phyloP scores from a whole-genome alignment of 2,888 invertebrate genomes.

The Tetragnatha montana region DNA sequence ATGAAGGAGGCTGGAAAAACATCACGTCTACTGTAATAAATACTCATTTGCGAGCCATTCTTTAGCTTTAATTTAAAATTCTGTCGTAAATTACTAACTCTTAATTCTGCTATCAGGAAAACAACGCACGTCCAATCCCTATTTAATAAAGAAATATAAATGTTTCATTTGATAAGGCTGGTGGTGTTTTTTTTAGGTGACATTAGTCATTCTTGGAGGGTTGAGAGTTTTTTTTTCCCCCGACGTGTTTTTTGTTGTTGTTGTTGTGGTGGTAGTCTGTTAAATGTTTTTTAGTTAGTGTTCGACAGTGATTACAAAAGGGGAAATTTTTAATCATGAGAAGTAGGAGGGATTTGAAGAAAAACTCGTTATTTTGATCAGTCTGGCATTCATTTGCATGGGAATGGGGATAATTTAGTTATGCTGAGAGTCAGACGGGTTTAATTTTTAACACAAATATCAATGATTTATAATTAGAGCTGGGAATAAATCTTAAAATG shows the following conservation, averaged over 20 bases:
- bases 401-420: not conserved
- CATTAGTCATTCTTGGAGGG: slow-evolving; percentile 3
- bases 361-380: not conserved
- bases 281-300: not conserved
- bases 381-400: not conserved
- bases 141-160: slow-evolving; percentile 46
- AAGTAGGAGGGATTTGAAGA: not conserved
- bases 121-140: slow-evolving; percentile 13
- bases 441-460: too few relatives aligned
- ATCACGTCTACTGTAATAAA: slow-evolving; percentile 28
- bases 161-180: slow-evolving; percentile 6
- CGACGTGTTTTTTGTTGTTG: not conserved
- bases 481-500: too few relatives aligned
- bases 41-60: slow-evolving; percentile 46
- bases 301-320: not conserved
- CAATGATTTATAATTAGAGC: too few relatives aligned
- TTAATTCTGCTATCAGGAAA: slow-evolving; percentile 32
- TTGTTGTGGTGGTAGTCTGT: too few relatives aligned
- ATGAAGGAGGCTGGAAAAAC: not conserved
- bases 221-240: not conserved
- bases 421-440: not conserved
- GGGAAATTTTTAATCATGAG: not conserved
- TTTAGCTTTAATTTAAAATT: slow-evolving; percentile 53
- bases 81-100: slow-evolving; percentile 33
- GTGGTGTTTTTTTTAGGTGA: not conserved